Percentiles rank a stretch among this genome's conserved stretches.
phyloP scores from a whole-genome alignment of 2,113 vertebrate species.

The Micronisus gabar region DNA sequence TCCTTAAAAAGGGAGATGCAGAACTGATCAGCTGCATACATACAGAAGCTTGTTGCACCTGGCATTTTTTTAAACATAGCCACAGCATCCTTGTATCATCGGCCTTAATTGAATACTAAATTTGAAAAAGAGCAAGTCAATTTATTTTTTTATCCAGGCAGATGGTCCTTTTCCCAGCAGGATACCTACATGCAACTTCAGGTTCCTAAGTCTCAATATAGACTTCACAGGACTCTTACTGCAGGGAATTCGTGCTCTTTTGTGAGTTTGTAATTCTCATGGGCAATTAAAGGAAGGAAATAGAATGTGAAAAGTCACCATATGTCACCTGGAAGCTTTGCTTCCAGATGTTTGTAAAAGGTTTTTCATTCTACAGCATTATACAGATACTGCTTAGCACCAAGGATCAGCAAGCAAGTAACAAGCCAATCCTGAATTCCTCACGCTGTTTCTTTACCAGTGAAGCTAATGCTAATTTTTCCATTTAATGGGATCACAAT shows the following conservation, averaged over 20 bases:
- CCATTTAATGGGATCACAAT: not conserved
- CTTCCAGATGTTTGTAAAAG: not conserved
- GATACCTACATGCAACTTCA: not conserved
- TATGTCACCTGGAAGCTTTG: not conserved
- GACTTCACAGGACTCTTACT: not conserved
- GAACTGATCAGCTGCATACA: not conserved
- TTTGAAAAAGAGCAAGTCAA: not conserved
- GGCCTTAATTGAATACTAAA: not conserved
- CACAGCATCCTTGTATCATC: not conserved
- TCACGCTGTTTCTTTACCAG: not conserved
- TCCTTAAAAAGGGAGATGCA: not conserved
- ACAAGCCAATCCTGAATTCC: not conserved
- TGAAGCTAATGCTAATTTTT: not conserved
- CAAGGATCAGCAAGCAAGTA: not conserved
- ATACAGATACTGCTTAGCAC: not conserved
- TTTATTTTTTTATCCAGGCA: not conserved
- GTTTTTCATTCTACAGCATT: not conserved
- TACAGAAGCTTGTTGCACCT: not conserved
- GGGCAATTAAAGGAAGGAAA: not conserved
- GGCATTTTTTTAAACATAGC: not conserved
- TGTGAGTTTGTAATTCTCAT: not conserved
- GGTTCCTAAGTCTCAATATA: not conserved
- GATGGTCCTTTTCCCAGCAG: not conserved
- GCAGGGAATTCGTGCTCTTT: not conserved
- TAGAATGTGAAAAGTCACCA: not conserved